Percentiles rank a stretch among this genome's conserved stretches.
Conservation (phyloP, 2,113 vertebrate species). For the Stegostoma tigrinum region DNA sequence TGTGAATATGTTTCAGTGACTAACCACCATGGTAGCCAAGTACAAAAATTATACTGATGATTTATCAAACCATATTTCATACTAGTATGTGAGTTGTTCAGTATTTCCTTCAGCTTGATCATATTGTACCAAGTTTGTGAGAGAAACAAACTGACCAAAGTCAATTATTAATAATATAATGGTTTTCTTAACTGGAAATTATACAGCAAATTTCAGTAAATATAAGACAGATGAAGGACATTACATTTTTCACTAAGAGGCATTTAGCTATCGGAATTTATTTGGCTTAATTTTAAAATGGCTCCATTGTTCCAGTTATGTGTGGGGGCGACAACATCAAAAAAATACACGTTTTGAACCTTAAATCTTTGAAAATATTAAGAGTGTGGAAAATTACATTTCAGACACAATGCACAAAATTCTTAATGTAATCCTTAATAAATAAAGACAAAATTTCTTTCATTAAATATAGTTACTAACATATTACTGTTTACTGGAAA, state of each 20-base stretch:
- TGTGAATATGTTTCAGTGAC: no score
- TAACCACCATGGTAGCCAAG: no score
- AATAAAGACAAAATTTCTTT: neutral
- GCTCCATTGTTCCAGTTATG: neutral
- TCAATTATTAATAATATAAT: neutral
- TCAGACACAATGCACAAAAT: neutral
- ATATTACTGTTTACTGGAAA: neutral
- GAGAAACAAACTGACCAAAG: neutral
- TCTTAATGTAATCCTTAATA: neutral
- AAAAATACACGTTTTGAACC: neutral
- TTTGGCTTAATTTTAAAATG: slow-evolving; percentile 5
- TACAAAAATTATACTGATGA: no score
- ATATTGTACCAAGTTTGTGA: no score
- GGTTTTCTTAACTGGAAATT: neutral
- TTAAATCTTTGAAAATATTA: neutral
- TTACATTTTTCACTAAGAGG: neutral
- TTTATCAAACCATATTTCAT: no score
- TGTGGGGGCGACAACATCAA: neutral
- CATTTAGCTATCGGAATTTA: neutral
- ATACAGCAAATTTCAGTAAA: neutral
- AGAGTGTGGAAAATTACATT: neutral
- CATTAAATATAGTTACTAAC: neutral
- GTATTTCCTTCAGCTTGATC: no score
- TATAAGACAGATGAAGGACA: neutral
- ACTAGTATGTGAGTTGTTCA: no score